phyloP scores from a whole-genome alignment of 1,140 invertebrate genomes.

The Drosophila teissieri region DNA sequence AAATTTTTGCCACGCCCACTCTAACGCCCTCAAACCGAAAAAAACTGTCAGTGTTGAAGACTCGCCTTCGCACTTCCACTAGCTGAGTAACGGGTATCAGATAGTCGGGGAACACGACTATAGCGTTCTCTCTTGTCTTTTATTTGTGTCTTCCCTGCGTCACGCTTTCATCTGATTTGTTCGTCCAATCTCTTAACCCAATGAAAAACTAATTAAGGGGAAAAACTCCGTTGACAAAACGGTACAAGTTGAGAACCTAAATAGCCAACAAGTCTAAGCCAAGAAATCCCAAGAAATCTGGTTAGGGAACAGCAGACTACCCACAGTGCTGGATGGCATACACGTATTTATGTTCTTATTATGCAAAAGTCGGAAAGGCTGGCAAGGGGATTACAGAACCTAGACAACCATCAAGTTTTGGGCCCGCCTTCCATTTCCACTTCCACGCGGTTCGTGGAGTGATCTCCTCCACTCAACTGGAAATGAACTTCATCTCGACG shows the following conservation, averaged over 20 bases:
- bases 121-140: too few species aligned
- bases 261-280: not conserved
- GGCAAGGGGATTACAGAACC: not conserved
- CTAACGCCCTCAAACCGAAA: too few species aligned
- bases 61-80: too few species aligned
- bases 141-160: not conserved
- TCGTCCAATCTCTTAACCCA: not conserved
- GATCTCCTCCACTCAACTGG: slow-evolving; percentile 36
- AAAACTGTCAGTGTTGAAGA: too few species aligned
- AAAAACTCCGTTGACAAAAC: slow-evolving; percentile 28
- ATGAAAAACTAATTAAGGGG: slow-evolving; percentile 42
- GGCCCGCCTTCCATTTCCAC: slow-evolving; percentile 8
- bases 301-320: slow-evolving; percentile 6
- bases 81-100: too few species aligned
- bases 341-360: slow-evolving; percentile 25
- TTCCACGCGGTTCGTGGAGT: not conserved
- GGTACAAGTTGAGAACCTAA: slow-evolving; percentile 9
- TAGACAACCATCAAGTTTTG: slow-evolving; percentile 9
- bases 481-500: slow-evolving; percentile 49
- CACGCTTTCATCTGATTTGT: slow-evolving; percentile 29
- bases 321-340: slow-evolving; percentile 2
- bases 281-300: slow-evolving; percentile 18
- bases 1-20: too few species aligned
- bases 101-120: too few species aligned
- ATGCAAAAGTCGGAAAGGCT: not conserved